Evolutionary conservation across 1,140 invertebrate species (phyloP).

Genomic region (Spodoptera litura): DNA sequence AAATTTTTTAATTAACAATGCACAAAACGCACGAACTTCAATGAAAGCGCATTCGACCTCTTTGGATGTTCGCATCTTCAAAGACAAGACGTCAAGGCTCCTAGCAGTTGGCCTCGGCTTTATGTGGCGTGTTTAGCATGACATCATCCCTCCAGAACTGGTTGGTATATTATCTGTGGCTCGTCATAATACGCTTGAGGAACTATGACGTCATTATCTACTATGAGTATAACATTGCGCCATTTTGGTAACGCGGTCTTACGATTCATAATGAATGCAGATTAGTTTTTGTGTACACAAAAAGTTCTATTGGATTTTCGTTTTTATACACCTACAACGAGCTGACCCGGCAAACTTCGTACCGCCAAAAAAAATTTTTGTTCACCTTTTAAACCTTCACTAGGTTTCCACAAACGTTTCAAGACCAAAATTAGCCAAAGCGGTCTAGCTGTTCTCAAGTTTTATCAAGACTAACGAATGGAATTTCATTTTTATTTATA

Average conservation of each 20-base stretch:
- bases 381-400: too few species aligned
- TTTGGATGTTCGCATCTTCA: slow-evolving; percentile 44
- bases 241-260: neutral
- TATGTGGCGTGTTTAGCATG: slow-evolving; percentile 40
- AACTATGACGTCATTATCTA: slow-evolving; percentile 31
- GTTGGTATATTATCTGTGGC: slow-evolving; percentile 18
- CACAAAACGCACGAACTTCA: neutral
- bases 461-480: too few species aligned
- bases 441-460: too few species aligned
- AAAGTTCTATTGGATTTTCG: neutral
- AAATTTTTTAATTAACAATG: neutral
- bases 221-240: neutral
- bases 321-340: too few species aligned
- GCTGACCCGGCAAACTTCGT: too few species aligned
- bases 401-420: too few species aligned
- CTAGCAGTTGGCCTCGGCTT: slow-evolving; percentile 45
- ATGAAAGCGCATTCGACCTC: slow-evolving; percentile 34
- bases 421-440: too few species aligned
- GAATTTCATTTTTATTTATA: too few species aligned
- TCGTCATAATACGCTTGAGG: slow-evolving; percentile 15
- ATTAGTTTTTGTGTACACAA: neutral
- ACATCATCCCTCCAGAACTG: slow-evolving; percentile 46
- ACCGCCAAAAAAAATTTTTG: too few species aligned
- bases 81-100: slow-evolving; percentile 42
- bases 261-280: neutral